Conservation (phyloP, 2,888 invertebrate genomes). For the Agrotis clavis region DNA sequence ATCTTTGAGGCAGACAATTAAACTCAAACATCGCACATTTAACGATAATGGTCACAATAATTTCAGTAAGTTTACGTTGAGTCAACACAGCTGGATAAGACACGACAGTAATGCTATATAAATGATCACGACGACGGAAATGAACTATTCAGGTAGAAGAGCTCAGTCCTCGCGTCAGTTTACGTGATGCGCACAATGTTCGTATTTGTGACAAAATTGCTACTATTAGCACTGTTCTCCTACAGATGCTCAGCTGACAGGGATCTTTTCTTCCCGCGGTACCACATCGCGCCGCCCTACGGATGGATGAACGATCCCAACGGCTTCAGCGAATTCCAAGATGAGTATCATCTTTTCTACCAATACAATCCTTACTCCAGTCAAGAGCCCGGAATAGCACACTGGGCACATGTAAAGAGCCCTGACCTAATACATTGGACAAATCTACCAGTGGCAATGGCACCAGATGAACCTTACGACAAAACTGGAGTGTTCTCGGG, state of each 20-base stretch:
- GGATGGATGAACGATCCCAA: constrained; percentile 92
- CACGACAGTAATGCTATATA: constrained; percentile 67
- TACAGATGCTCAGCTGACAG: constrained; percentile 56
- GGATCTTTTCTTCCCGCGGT: constrained; percentile 77
- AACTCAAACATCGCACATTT: constrained; percentile 19
- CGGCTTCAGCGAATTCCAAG: constrained; percentile 83
- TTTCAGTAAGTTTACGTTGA: constrained; percentile 27
- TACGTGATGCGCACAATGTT: constrained; percentile 39
- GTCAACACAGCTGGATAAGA: constrained; percentile 40
- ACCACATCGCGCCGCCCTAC: constrained; percentile 78
- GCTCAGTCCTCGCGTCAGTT: constrained; percentile 33
- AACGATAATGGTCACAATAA: constrained; percentile 33
- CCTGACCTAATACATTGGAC: constrained; percentile 86
- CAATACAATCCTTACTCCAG: constrained; percentile 86
- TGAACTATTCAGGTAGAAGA: constrained; percentile 58
- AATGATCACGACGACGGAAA: constrained; percentile 50
- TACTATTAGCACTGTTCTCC: constrained; percentile 65
- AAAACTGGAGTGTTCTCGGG: constrained; percentile 86
- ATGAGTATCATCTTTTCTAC: constrained; percentile 88
- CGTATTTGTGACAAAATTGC: constrained; percentile 57
- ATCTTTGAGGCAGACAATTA: constrained; percentile 9
- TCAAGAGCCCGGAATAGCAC: constrained; percentile 77
- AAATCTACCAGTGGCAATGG: constrained; percentile 85
- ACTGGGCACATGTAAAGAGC: constrained; percentile 90
- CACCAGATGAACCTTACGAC: constrained; percentile 83